Evolutionary conservation across 92 coral and sea anemone genomes (phyloP), one percentile per base, ranked within the genome.

Genomic region (Epizoanthus stellaris): DNA sequence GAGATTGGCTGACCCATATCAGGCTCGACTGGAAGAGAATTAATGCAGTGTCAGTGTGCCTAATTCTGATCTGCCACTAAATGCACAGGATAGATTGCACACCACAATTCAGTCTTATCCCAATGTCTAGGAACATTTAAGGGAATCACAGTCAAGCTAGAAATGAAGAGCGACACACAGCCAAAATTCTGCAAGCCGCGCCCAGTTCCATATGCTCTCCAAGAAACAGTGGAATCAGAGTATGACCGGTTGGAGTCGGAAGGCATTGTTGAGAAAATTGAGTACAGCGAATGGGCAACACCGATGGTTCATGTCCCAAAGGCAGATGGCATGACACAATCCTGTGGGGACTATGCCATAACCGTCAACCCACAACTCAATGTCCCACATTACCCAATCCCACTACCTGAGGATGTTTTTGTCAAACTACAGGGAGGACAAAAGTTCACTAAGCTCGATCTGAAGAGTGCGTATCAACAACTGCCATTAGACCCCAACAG

Each of bases 261-360:
- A 43, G 87, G 82, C 0, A 81, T 82, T n/a, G 45, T 87, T 0
- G 65, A 81, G 61, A 75, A 77, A 58, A 80, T 88, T 19, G 67
- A 88, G 59, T 88, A 74, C 16, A 76, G 88, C 40, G 85, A 84
- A 10, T 80, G 86, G 85, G 85, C 87, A 1, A 85, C 92, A 9
- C 89, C 89, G 2, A 73, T 85, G 91, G 86, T 85, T 15, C 88
- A 88, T 69, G 80, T 88, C 5, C 88, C 80, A 6, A 85, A 86
- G 25, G 73, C 66, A 9, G 81, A 53, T 38, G 60, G 86, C 34
- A 54, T 80, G 13, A 81, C 90, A 5, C 82, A 88, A 4, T 90
- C 93, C 0, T 90, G 90, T 47, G 85, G 85, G 17, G 82, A 90
- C 76, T 86, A 80, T 17, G 67, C 84, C 5, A 80, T 87, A 16